Evolutionary conservation across 2,888 invertebrate species (phyloP).

Genomic region (Cryptocheilus praepositus): DNA sequence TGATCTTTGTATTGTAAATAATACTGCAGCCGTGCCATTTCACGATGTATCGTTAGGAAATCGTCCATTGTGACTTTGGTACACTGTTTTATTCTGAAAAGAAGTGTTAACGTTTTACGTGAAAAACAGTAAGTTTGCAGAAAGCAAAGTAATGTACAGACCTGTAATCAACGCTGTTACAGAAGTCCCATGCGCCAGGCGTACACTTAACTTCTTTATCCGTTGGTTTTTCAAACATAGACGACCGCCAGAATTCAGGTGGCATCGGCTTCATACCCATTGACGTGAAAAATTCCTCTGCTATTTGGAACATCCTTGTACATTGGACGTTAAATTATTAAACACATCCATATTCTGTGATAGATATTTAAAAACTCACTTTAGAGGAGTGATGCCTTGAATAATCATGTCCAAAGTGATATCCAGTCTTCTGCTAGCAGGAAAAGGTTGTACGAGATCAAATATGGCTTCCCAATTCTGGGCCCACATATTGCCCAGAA

Average conservation of each 20-base stretch:
- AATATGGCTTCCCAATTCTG: conserved; percentile 88
- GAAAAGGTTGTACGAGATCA: conserved; percentile 86
- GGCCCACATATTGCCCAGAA: conserved; percentile 91
- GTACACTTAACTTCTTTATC: conserved; percentile 85
- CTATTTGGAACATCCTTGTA: conserved; percentile 86
- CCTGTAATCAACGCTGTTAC: conserved; percentile 89
- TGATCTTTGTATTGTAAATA: conserved; percentile 87
- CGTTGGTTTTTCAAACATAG: conserved; percentile 85
- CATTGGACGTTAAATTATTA: not conserved
- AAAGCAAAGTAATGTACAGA: too few relatives aligned
- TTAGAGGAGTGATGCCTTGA: conserved; percentile 84
- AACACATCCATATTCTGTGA: not conserved
- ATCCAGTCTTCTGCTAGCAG: conserved; percentile 82
- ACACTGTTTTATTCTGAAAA: conserved; percentile 86
- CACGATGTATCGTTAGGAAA: conserved; percentile 86
- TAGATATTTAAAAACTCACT: conserved; percentile 72
- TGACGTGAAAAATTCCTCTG: conserved; percentile 89
- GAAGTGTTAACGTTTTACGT: conserved; percentile 46
- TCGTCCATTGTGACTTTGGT: conserved; percentile 87
- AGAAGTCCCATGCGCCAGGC: conserved; percentile 91
- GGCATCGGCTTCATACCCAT: conserved; percentile 88
- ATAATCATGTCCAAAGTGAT: conserved; percentile 86
- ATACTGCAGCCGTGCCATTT: conserved; percentile 90
- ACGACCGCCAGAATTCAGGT: conserved; percentile 89
- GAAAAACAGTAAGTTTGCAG: conserved; percentile 8